Evolutionary conservation across 2,888 invertebrate species (phyloP), one percentile per base, ranked within the genome.

Genomic region (Eupelmus urozonus): DNA sequence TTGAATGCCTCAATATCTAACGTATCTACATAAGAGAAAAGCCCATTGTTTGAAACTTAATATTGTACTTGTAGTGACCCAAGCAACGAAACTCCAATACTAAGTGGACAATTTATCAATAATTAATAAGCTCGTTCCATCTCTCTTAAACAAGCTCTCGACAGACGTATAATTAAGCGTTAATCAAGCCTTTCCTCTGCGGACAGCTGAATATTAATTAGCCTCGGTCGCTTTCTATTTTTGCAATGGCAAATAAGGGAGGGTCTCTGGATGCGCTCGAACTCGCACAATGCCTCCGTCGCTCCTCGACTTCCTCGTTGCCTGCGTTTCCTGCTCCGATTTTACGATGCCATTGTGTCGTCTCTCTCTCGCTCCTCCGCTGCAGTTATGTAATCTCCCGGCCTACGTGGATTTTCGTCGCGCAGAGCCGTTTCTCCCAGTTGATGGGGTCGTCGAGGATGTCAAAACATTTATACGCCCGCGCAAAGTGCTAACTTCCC

Each of bases 321-420:
- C 55, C 40, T 7, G 40, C 65, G 45, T 55, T 65, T 63, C 63
- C 63, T 65, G 63, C 53, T 65, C 29, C 23, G 65, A 49, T 73
- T 73, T 73, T 65, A 73, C 73, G 65, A 73, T 45, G 73, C 45
- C 45, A 65, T 73, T 73, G 73, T 73, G 63, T 70, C 20, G 27
- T n/a, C n/a, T n/a, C n/a, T n/a, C n/a, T n/a, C n/a, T n/a, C n/a
- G 23, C 63, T 5, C n/a, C 13, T 1, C 51, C 25, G 9, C 16
- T n/a, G 5, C 16, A n/a, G 49, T 49, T 65, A 40, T 45, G 42
- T 65, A 73, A 65, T 72, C 49, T n/a, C n/a, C n/a, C n/a, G 3
- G 1, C 25, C 9, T 1, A 65, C 49, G 40, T 20, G 53, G 45
- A 40, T 27, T n/a, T 40, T 34, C 40, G 55, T n/a, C 16, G 4